A percentile compares a stretch with the other conserved stretches of the same genome.
phyloP scores from a whole-genome alignment of 1,140 invertebrate species.

The Diuraphis noxia region DNA sequence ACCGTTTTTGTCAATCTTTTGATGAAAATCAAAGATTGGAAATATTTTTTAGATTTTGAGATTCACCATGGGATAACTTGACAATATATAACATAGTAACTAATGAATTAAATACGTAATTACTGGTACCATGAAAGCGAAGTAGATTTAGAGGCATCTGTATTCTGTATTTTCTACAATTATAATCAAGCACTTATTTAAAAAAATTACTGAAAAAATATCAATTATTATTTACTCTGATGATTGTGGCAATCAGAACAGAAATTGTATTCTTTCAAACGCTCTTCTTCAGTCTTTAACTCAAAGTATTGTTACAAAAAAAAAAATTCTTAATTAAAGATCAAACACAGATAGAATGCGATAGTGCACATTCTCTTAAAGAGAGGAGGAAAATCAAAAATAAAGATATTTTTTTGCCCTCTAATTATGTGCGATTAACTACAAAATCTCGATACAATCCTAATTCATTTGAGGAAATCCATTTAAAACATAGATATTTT shows the following conservation, averaged over 20 bases:
- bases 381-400: slow-evolving; percentile 39
- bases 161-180: neutral
- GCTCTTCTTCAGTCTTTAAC: slow-evolving; percentile 56
- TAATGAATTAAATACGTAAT: too few species aligned
- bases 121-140: neutral
- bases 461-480: slow-evolving; percentile 35
- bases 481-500: slow-evolving; percentile 52
- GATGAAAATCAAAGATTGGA: neutral
- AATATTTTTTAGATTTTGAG: neutral
- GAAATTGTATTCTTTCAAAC: slow-evolving; percentile 59
- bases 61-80: neutral
- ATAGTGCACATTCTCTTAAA: slow-evolving; percentile 54
- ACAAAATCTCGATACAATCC: slow-evolving; percentile 37
- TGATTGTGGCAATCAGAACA: slow-evolving; percentile 59
- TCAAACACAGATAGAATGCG: slow-evolving; percentile 55
- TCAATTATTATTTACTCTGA: slow-evolving; percentile 57
- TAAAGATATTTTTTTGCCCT: slow-evolving; percentile 55
- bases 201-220: neutral
- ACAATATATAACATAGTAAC: too few species aligned
- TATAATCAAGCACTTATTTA: slow-evolving; percentile 3
- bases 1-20: neutral
- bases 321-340: slow-evolving; percentile 55
- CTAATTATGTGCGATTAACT: slow-evolving; percentile 54
- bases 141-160: neutral
- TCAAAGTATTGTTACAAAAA: slow-evolving; percentile 52